Percentiles rank a stretch among this genome's conserved stretches.
phyloP scores from a whole-genome alignment of 2,113 vertebrate species.

The Oceanodroma tethys region DNA sequence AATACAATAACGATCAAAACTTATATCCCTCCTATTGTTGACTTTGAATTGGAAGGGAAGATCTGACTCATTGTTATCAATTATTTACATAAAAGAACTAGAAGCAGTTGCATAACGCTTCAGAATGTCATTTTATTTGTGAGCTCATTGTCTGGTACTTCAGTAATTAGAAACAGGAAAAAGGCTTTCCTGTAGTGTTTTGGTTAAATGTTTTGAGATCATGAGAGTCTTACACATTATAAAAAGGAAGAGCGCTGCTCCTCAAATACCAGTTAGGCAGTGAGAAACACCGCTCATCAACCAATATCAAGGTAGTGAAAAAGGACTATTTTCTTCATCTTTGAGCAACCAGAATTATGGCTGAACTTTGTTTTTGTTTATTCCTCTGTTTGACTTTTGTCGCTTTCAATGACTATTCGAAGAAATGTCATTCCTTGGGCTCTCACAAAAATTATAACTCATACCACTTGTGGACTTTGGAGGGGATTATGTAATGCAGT shows the following conservation, averaged over 20 bases:
- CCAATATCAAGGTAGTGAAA: not conserved
- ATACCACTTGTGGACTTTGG: not conserved
- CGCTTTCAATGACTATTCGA: not conserved
- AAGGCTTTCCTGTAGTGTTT: not conserved
- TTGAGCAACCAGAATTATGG: not conserved
- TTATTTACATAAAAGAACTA: slow-evolving; percentile 60
- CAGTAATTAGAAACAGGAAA: slow-evolving; percentile 41
- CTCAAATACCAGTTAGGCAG: not conserved
- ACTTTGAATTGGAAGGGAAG: slow-evolving; percentile 12
- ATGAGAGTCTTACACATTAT: not conserved
- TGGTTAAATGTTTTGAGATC: not conserved
- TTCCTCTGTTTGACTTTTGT: not conserved
- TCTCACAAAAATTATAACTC: not conserved
- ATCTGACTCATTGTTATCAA: slow-evolving; percentile 56
- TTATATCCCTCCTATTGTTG: not conserved
- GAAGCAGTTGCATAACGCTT: slow-evolving; percentile 22
- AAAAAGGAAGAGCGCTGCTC: not conserved
- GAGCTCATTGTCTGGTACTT: slow-evolving; percentile 51
- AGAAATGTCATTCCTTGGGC: not conserved
- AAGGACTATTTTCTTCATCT: not conserved
- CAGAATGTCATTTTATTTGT: slow-evolving; percentile 46
- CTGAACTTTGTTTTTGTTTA: not conserved
- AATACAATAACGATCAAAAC: not conserved
- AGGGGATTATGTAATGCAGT: not conserved
- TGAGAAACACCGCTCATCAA: not conserved